phyloP scores from a whole-genome alignment of 2,113 vertebrate species.

The Castor canadensis region DNA sequence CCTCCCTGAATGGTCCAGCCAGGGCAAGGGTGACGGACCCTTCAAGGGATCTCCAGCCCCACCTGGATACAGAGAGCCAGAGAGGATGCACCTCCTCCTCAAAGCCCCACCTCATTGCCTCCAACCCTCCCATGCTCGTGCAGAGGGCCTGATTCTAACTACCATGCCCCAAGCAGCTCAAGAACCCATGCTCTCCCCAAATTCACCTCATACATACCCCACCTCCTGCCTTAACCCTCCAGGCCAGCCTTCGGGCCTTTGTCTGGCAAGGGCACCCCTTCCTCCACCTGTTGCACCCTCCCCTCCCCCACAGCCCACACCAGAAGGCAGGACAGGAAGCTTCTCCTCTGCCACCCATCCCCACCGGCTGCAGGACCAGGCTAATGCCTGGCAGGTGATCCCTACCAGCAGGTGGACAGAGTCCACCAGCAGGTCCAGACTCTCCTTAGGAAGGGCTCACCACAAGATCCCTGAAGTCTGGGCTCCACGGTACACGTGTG shows the following conservation, averaged over 20 bases:
- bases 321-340: neutral
- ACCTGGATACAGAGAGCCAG: neutral
- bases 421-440: neutral
- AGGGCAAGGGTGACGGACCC: too few relatives aligned
- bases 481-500: neutral
- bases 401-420: accelerated
- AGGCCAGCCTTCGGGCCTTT: neutral
- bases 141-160: neutral
- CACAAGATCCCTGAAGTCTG: accelerated
- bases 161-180: neutral
- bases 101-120: neutral
- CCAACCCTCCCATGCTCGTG: neutral
- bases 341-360: neutral
- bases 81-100: neutral
- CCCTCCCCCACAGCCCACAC: neutral
- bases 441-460: neutral
- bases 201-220: accelerated
- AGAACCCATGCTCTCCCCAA: too few relatives aligned
- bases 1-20: neutral
- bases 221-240: neutral
- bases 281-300: neutral
- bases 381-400: neutral
- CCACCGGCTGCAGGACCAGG: accelerated
- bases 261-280: neutral
- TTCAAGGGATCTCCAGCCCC: too few relatives aligned